Percentiles rank a stretch among this genome's conserved stretches.
phyloP scores from a whole-genome alignment of 2,888 invertebrate species.

The Heliconius erato region DNA sequence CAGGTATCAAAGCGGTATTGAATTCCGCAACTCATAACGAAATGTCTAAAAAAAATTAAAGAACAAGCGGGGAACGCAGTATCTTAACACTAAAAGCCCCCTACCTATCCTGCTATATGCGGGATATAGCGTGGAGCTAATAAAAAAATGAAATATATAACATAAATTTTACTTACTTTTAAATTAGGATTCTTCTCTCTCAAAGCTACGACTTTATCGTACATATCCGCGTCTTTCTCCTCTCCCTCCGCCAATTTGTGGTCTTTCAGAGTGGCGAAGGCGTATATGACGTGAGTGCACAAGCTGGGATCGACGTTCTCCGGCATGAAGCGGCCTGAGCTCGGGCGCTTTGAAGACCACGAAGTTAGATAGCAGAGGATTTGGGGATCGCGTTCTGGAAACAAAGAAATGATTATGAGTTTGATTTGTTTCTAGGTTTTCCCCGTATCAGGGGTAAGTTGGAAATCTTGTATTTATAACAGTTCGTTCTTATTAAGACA shows the following conservation, averaged over 20 bases:
- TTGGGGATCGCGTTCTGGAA: constrained; percentile 92
- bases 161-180: constrained; percentile 84
- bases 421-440: too few species aligned
- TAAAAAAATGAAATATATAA: background rate
- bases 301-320: constrained; percentile 95
- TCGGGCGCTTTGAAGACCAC: constrained; percentile 97
- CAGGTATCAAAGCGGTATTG: background rate
- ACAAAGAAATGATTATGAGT: constrained; percentile 26
- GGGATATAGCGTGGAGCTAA: too few species aligned
- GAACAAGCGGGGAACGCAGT: background rate
- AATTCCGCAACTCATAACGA: background rate
- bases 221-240: constrained; percentile 94
- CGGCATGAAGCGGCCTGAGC: constrained; percentile 94
- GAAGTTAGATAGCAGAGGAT: constrained; percentile 98
- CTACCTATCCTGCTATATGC: too few species aligned
- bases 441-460: too few species aligned
- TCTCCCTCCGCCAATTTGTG: constrained; percentile 92
- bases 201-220: constrained; percentile 93
- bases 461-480: too few species aligned
- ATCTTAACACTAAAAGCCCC: too few species aligned
- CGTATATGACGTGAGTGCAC: constrained; percentile 98
- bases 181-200: constrained; percentile 95
- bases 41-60: background rate
- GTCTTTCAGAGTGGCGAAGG: constrained; percentile 96
- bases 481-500: too few species aligned